Base-by-base conservation (phyloP, 2,888 invertebrate genomes). In the Pyrochroa serraticornis region DNA sequence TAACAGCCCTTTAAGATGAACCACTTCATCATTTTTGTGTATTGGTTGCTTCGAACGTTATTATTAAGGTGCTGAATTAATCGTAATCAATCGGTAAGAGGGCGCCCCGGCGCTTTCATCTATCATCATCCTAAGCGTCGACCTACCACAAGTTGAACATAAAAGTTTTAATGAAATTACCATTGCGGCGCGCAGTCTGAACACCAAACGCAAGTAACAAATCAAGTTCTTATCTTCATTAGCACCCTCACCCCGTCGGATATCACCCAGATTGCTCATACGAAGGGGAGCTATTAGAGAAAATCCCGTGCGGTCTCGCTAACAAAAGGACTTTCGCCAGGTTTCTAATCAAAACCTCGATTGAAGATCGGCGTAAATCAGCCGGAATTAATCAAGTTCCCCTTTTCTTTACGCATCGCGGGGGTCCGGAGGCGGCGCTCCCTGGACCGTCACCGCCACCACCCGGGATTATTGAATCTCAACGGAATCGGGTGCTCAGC, bases 171-270 rank as follows among this genome's bases (percentile, higher is more conserved):
- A 52, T 52, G 10, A 52, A 52, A 52, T 52, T 38, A 38, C 44
- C 32, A 22, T 14, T 12, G n/a, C 35, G n/a, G 5, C 22, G 22
- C 22, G 22, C 22, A 5, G 22, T 22, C 22, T 38, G 31, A 13
- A 41, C 14, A 34, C 33, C 6, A 49, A 48, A 36, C 53, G 53
- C 45, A 45, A 41, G 34, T 53, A 39, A 53, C 53, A 53, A 53
- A 53, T 53, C 46, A 53, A 53, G 46, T 53, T 53, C 41, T 53
- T 53, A 53, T 53, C 53, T 46, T 33, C 53, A 53, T 53, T 53
- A 53, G 53, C 46, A 35, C 53, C 53, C 53, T 35, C 13, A 7
- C 39, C 22, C 22, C 5, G 22, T 5, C 22, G 22, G 22, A 22
- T 22, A 22, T 22, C 22, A 5, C 22, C 22, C 22, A 22, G 22